These are phyloP conservation scores for Pholis gunnellus DNA, from an alignment of 2,113 vertebrate species.

Conservation along the genomic window DNA sequence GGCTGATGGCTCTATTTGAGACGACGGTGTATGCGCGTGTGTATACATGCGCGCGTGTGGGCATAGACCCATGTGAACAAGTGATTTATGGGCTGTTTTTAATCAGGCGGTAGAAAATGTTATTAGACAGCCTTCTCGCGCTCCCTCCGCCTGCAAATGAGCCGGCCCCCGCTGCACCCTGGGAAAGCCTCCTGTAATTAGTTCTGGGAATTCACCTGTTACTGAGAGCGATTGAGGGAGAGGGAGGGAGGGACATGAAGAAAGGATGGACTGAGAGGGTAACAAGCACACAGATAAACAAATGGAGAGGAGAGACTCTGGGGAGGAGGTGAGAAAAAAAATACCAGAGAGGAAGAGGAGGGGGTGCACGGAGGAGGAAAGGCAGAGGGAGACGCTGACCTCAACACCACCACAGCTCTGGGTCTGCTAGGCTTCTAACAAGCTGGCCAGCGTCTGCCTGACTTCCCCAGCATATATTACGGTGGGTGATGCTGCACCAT, in stretches of 20 bases:
- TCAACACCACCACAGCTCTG: conserved; percentile 1
- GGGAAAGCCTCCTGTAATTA: conserved; percentile 78
- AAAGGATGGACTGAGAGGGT: conserved; percentile 41
- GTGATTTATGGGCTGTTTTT: conserved; percentile 80
- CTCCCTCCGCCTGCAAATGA: conserved; percentile 73
- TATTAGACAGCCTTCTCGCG: conserved; percentile 71
- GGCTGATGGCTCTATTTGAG: conserved; percentile 59
- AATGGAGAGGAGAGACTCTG: conserved; percentile 17
- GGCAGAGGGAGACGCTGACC: conserved; percentile 30
- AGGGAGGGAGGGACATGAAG: background rate
- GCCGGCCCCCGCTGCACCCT: conserved; percentile 67
- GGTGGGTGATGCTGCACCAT: background rate
- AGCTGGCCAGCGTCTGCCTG: conserved; percentile 20
- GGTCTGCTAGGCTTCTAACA: conserved; percentile 41
- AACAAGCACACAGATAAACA: conserved; percentile 63
- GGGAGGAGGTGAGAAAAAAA: conserved; percentile 14
- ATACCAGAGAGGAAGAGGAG: conserved; percentile 3
- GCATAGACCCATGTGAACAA: conserved; percentile 50
- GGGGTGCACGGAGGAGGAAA: conserved; percentile 8
- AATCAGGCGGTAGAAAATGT: conserved; percentile 77
- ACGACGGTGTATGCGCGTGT: background rate
- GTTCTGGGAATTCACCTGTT: conserved; percentile 80
- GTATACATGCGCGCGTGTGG: background rate
- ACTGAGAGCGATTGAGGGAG: conserved; percentile 51
- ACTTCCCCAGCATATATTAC: conserved; percentile 32